A percentile compares a stretch with the other conserved stretches of the same genome.
Evolutionary conservation across 2,888 invertebrate species (phyloP).

Genomic region (Volucella bombylans): DNA sequence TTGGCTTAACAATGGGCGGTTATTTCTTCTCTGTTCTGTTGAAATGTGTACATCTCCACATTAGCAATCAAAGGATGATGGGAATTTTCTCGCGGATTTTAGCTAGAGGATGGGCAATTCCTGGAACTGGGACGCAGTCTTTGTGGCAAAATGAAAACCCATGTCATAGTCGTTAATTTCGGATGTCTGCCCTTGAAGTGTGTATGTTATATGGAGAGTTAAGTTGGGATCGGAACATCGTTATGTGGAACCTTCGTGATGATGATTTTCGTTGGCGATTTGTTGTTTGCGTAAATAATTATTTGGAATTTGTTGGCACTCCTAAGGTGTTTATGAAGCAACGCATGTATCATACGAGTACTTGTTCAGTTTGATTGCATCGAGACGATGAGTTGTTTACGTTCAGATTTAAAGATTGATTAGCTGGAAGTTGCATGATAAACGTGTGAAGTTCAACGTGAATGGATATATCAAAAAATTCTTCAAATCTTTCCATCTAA

Average conservation of each 20-base stretch:
- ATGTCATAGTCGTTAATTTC: conserved; percentile 35
- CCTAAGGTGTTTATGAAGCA: too few species aligned
- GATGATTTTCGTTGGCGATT: background rate
- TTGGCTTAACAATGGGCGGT: conserved; percentile 12
- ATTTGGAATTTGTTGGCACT: too few species aligned
- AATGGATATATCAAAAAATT: too few species aligned
- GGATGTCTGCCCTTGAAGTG: conserved; percentile 41
- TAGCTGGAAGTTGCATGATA: too few species aligned
- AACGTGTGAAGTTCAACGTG: too few species aligned
- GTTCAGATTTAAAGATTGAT: too few species aligned
- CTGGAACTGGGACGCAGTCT: conserved; percentile 10
- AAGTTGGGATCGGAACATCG: background rate
- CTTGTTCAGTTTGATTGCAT: too few species aligned
- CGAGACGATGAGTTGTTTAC: too few species aligned
- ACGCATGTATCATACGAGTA: too few species aligned
- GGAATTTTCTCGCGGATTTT: background rate
- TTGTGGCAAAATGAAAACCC: background rate
- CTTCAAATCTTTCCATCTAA: too few species aligned
- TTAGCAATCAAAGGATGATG: conserved; percentile 40
- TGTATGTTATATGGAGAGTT: conserved; percentile 4
- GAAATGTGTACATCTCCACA: background rate
- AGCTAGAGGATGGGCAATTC: conserved; percentile 42
- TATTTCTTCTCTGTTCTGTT: too few species aligned
- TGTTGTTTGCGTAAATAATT: too few species aligned
- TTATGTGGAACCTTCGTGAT: background rate